Base-by-base conservation (phyloP, 2,888 invertebrate genomes). In the Ophioninae sp. region DNA sequence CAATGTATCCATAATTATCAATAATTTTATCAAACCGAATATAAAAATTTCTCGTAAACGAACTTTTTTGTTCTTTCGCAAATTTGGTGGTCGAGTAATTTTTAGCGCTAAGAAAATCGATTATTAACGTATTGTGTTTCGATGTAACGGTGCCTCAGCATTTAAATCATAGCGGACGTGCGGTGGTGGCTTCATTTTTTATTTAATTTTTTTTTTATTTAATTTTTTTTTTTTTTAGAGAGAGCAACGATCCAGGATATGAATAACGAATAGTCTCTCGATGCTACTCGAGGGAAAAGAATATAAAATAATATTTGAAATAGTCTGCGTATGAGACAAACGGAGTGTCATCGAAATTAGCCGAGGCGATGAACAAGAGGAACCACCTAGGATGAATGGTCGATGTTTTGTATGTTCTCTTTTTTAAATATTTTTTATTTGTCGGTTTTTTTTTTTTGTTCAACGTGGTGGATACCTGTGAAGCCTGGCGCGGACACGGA, bases 381-480 rank as follows among this genome's bases (percentile, higher is more conserved):
- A 85, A 89, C 85, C 89, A 89, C 86, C 88, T 88, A 89, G 73
- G 80, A 87, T 87, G 88, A 87, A 87, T 86, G 87, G 84, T 87
- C 87, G 72, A 76, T 80, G 56, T 39, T 30, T 30, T 30, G 30
- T 30, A 30, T 62, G 62, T 61, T 76, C 79, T 70, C 67, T 70
- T 57, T 72, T 77, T 75, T 87, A 85, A 91, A 30, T 30, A 3
- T 30, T 30, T 30, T 30, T 30, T 30, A 2, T 1, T 30, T 30
- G 1, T 30, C 3, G 1, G 1, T 30, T 30, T 30, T 90, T 86
- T 92, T 88, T 87, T 93, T 91, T 93, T 88, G 87, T 93, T 91
- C 89, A 94, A 93, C 89, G 88, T 89, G 50, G 84, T 89, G 89
- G 91, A 88, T 93, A 95, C 95, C 93, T 93, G 93, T 93, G 90